Percentiles rank a stretch among this genome's conserved stretches.
Evolutionary conservation across 1,140 invertebrate species (phyloP).

Genomic region (Artemia franciscana): DNA sequence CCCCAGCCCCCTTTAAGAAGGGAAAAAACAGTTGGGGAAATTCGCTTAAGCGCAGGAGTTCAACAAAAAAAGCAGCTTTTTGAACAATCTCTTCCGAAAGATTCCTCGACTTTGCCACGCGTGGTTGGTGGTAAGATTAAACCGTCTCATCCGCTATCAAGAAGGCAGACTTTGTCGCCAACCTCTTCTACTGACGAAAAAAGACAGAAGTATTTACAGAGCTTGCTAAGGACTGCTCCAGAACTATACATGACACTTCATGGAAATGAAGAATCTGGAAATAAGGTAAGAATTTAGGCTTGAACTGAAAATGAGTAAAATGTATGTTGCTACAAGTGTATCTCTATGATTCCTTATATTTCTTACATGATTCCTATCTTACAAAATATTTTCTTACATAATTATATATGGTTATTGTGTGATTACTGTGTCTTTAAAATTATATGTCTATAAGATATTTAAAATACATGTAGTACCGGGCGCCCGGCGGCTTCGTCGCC

Average conservation of each 20-base stretch:
- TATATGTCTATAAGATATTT: too few species aligned
- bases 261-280: slow-evolving; percentile 34
- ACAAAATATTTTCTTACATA: too few species aligned
- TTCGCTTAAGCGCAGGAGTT: neutral
- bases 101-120: slow-evolving; percentile 1
- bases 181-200: slow-evolving; percentile 23
- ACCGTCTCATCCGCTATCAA: neutral
- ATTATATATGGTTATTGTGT: too few species aligned
- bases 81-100: neutral
- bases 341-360: too few species aligned
- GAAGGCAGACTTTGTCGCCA: neutral
- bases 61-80: neutral
- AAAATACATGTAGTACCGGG: too few species aligned
- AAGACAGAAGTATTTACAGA: slow-evolving; percentile 41
- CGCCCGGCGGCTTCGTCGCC: too few species aligned
- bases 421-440: too few species aligned
- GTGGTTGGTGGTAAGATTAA: slow-evolving; percentile 8
- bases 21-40: neutral
- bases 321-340: too few species aligned
- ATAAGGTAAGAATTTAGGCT: too few species aligned
- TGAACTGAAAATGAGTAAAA: too few species aligned
- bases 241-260: slow-evolving; percentile 43
- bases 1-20: neutral
- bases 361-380: too few species aligned
- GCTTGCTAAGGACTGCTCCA: slow-evolving; percentile 41